These are phyloP conservation scores for Heliconius aoede DNA, from an alignment of 2,888 invertebrate species.

Conservation along the genomic window DNA sequence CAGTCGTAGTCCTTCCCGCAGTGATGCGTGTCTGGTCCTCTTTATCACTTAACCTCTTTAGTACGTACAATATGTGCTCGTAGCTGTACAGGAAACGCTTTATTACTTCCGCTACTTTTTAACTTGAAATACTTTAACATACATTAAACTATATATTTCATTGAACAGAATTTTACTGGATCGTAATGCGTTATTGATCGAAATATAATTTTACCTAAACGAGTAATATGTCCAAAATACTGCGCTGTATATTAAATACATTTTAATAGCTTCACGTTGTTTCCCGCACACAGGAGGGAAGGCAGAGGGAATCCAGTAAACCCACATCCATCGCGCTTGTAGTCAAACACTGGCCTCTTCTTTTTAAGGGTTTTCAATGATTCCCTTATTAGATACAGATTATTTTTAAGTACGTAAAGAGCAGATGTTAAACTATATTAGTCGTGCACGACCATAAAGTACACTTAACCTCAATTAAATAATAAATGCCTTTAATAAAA, in stretches of 20 bases:
- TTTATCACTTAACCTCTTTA: neutral
- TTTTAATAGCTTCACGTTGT: no score
- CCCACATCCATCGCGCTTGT: neutral
- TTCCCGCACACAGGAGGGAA: no score
- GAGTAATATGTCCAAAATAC: neutral
- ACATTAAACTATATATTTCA: slow-evolving; percentile 14
- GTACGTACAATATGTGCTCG: neutral
- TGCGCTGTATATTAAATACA: neutral
- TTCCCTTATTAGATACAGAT: neutral
- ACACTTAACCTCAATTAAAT: neutral
- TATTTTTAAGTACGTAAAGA: neutral
- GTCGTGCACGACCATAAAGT: neutral
- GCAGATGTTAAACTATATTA: neutral
- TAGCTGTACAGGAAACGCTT: slow-evolving; percentile 1
- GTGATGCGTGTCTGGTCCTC: neutral
- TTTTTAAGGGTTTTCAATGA: neutral
- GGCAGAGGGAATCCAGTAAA: neutral
- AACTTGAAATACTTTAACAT: slow-evolving; percentile 5
- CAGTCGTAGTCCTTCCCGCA: neutral
- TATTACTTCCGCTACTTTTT: slow-evolving; percentile 16
- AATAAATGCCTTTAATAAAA: neutral
- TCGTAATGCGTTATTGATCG: neutral
- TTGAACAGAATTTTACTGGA: neutral
- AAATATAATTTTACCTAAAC: neutral
- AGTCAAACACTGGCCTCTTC: neutral